phyloP scores from a whole-genome alignment of 2,888 invertebrate genomes.

The Phyllotreta striolata region DNA sequence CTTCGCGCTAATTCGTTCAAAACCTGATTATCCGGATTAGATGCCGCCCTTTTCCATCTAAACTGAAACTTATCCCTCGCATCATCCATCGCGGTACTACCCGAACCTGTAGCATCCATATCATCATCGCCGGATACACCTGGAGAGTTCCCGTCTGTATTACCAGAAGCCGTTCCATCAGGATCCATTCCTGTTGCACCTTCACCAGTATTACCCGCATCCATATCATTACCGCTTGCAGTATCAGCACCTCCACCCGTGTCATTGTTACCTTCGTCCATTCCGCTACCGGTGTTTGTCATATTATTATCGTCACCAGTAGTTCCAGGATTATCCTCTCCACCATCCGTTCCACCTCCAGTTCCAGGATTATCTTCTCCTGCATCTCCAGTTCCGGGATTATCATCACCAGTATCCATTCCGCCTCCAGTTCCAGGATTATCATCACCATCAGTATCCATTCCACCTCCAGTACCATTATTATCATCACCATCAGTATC shows the following conservation, averaged over 20 bases:
- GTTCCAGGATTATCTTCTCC: conserved; percentile 34
- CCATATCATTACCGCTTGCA: conserved; percentile 25
- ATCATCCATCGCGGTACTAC: conserved; percentile 24
- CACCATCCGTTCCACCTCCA: conserved; percentile 26
- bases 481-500: conserved; percentile 27
- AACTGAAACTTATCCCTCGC: conserved; percentile 47
- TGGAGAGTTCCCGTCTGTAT: conserved; percentile 10
- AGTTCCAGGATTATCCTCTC: conserved; percentile 6
- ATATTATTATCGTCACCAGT: too few relatives aligned
- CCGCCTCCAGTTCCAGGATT: conserved; percentile 42
- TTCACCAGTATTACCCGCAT: conserved; percentile 20
- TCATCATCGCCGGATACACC: conserved; percentile 31
- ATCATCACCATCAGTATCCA: conserved; percentile 36
- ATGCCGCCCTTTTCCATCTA: conserved; percentile 45
- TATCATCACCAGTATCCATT: conserved; percentile 25
- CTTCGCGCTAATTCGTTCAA: conserved; percentile 67
- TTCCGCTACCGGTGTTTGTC: conserved; percentile 33
- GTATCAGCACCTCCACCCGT: conserved; percentile 18
- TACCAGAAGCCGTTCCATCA: conserved; percentile 28
- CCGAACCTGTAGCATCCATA: conserved; percentile 24
- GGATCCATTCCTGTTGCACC: conserved; percentile 23
- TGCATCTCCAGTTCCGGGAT: conserved; percentile 50
- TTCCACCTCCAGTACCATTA: conserved; percentile 28
- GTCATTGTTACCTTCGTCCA: conserved; percentile 20
- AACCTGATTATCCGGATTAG: conserved; percentile 57